phyloP scores from a whole-genome alignment of 1,140 invertebrate species.

The Tetramorium alpestre region DNA sequence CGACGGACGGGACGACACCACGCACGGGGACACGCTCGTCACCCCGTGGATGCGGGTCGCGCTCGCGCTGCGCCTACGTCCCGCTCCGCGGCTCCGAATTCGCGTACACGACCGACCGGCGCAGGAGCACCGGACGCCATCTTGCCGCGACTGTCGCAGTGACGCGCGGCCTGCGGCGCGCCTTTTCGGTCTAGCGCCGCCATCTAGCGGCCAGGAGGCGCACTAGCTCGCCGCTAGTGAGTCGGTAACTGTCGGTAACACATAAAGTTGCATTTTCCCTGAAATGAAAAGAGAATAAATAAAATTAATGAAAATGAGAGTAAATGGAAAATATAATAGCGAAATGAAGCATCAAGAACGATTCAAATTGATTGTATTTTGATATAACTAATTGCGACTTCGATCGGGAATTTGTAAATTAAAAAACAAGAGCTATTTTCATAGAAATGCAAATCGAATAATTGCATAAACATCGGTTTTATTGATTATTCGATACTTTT shows the following conservation, averaged over 20 bases:
- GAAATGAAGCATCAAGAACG: not conserved
- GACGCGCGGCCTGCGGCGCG: not conserved
- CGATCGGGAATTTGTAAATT: not conserved
- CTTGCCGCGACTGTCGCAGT: not conserved
- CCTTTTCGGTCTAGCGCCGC: not conserved
- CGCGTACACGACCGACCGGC: not conserved
- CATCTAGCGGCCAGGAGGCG: not conserved
- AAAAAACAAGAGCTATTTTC: not conserved
- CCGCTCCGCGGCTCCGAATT: not conserved
- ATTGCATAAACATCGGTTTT: not conserved
- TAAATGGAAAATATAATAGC: not conserved
- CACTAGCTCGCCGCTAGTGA: not conserved
- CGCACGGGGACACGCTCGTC: not conserved
- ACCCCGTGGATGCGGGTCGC: not conserved
- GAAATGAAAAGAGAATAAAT: too few relatives aligned
- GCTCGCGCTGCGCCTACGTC: not conserved
- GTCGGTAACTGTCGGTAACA: not conserved
- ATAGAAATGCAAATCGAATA: not conserved
- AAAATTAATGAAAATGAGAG: not conserved
- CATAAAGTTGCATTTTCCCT: too few relatives aligned
- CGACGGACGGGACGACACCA: not conserved
- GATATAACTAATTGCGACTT: not conserved
- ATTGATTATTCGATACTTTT: not conserved
- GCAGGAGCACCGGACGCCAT: constrained; percentile 29
- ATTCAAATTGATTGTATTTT: not conserved